phyloP scores from a whole-genome alignment of 2,113 vertebrate species.

The Mohoua ochrocephala region DNA sequence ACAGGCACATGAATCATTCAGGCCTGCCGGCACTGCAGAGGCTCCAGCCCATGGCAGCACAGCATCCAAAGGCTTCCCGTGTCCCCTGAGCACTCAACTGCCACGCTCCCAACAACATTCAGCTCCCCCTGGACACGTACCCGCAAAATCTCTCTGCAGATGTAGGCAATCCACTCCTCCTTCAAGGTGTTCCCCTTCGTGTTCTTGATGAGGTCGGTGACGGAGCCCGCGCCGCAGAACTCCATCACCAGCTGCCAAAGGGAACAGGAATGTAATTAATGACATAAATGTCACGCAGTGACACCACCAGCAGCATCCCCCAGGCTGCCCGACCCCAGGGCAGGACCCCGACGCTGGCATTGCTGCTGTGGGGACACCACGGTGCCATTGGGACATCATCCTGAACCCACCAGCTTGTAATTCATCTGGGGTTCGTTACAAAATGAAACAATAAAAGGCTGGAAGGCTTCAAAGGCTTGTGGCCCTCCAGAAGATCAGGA shows the following conservation, averaged over 20 bases:
- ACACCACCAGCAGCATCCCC: not conserved
- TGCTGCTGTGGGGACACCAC: not conserved
- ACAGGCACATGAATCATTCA: conserved; percentile 54
- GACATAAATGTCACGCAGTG: not conserved
- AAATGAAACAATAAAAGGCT: not conserved
- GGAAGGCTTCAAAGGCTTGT: not conserved
- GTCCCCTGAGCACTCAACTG: not conserved
- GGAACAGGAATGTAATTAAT: not conserved
- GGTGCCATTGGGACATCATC: not conserved
- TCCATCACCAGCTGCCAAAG: conserved; percentile 93
- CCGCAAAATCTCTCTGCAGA: conserved; percentile 97
- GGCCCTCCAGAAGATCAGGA: not conserved
- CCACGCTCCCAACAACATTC: not conserved
- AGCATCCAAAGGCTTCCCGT: not conserved
- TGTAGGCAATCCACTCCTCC: conserved; percentile 98
- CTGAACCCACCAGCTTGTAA: not conserved
- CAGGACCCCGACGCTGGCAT: not conserved
- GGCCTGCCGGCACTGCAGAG: not conserved
- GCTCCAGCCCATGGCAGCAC: not conserved
- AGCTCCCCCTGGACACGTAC: conserved; percentile 61
- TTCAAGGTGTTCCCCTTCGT: conserved; percentile 97
- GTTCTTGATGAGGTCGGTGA: conserved; percentile 99
- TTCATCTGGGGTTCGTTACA: not conserved
- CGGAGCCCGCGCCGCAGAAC: conserved; percentile 95
- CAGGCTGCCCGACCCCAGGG: not conserved